A percentile compares a stretch with the other conserved stretches of the same genome.
Evolutionary conservation across 1,140 invertebrate genomes (phyloP).

Genomic region (Goniozus legneri): DNA sequence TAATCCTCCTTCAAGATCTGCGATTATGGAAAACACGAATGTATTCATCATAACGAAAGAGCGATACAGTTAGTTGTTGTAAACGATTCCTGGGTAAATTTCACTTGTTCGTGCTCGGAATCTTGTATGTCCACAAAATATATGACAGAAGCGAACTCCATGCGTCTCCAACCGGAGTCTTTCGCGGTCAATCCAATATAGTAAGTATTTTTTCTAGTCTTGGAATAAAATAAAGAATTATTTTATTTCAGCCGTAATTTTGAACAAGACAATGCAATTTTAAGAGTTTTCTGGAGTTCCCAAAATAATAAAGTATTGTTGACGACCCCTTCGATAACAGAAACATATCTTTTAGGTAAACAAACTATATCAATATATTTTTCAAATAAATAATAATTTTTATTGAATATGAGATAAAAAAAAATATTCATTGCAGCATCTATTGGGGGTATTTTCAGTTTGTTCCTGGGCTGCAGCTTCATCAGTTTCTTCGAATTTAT

Average conservation of each 20-base stretch:
- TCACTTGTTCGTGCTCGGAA: conserved; percentile 10
- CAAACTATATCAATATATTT: not conserved
- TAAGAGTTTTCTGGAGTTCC: conserved; percentile 15
- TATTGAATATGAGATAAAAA: not conserved
- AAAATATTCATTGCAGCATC: conserved; percentile 15
- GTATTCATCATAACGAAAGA: conserved; percentile 5
- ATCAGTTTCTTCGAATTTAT: conserved; percentile 22
- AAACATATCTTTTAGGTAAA: conserved; percentile 5
- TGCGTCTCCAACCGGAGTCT: not conserved
- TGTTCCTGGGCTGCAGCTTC: conserved; percentile 27
- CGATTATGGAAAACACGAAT: not conserved
- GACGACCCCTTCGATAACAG: not conserved
- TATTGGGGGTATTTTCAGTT: conserved; percentile 25
- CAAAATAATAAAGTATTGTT: not conserved
- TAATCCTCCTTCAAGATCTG: conserved; percentile 17
- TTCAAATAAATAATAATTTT: not conserved
- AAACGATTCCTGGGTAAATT: not conserved
- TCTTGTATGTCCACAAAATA: conserved; percentile 1
- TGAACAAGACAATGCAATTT: not conserved
- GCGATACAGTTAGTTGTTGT: not conserved
- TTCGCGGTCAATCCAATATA: not conserved
- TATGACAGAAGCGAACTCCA: conserved; percentile 6
- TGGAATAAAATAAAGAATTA: not conserved
- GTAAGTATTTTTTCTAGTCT: conserved; percentile 7
- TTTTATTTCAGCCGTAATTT: not conserved